Conservation (phyloP, 2,797 vertebrate genomes). For the Hephaestus fuliginosus region DNA sequence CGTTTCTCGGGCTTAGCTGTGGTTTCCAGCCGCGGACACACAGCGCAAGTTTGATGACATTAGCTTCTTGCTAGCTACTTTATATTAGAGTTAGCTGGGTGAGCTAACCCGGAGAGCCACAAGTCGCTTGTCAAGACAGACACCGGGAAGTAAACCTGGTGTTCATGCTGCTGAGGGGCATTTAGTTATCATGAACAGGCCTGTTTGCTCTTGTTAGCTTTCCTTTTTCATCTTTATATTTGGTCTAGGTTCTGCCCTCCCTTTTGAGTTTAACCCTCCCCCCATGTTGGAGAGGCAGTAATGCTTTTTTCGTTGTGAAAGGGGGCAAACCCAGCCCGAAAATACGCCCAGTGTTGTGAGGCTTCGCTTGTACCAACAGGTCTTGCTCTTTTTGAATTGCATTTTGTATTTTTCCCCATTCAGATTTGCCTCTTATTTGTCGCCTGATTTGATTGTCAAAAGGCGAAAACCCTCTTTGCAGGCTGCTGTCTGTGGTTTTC, state of each 20-base stretch:
- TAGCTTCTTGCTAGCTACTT: background rate
- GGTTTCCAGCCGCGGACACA: accelerated
- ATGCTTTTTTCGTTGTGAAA: background rate
- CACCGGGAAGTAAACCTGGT: constrained; percentile 70
- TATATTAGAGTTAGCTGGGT: constrained; percentile 13
- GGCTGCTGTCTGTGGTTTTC: background rate
- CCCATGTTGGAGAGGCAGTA: background rate
- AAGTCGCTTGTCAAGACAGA: constrained; percentile 70
- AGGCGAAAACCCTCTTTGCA: background rate
- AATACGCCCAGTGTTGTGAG: constrained; percentile 43
- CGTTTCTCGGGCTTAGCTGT: background rate
- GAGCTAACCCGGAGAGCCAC: constrained; percentile 65
- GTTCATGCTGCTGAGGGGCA: background rate
- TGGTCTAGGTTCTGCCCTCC: background rate
- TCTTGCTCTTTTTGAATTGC: background rate
- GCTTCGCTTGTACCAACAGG: constrained; percentile 18
- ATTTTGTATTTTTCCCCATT: background rate
- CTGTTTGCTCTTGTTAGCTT: background rate
- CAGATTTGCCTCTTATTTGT: background rate
- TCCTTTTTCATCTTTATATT: accelerated
- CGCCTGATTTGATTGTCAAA: background rate
- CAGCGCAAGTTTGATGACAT: background rate
- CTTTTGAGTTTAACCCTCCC: background rate
- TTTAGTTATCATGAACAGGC: background rate
- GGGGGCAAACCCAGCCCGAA: constrained; percentile 13